Base-by-base conservation (phyloP, 2,888 invertebrate genomes). In the Bombyx huttoni region DNA sequence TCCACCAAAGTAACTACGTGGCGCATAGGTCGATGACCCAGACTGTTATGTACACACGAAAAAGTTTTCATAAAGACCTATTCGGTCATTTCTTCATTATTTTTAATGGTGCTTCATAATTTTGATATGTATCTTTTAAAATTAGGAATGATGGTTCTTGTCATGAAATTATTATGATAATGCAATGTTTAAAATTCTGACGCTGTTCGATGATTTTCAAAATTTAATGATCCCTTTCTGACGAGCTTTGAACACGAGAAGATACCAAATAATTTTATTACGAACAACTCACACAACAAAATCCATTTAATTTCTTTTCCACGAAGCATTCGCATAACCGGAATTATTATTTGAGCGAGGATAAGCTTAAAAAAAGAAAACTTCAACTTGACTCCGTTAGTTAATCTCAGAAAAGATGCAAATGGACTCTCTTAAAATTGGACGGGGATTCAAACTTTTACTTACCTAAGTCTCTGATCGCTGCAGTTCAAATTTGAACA, bases 401-500 rank as follows among this genome's bases (percentile, higher is more conserved):
- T 76, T 77, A 74, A 75, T 68, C 66, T 63, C 67, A 65, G 67
- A 68, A 75, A 73, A 76, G 69, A 81, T 83, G 79, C 78, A 84
- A 83, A 83, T 83, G 71, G 68, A 68, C 69, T 64, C 67, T 72
- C 68, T 65, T 68, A 60, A 80, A 82, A 81, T 80, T 82, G 76
- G 68, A 77, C 73, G 65, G 68, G 73, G 73, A 72, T 76, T 73
- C 68, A 72, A 81, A 79, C 70, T 80, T 79, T 24, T 75, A 77
- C 75, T 67, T 72, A 74, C 71, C 62, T 52, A 66, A 73, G 71
- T 72, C 70, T 63, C 40, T 64, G 70, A 71, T 75, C 61, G 61
- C 48, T 14, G 54, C 40, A 50, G 49, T 53, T 58, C 51, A 47
- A 33, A 45, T 40, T 47, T 51, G 51, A 57, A 65, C 62, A 34